Evolutionary conservation across 2,888 invertebrate species (phyloP).

Genomic region (Volucella bombylans): DNA sequence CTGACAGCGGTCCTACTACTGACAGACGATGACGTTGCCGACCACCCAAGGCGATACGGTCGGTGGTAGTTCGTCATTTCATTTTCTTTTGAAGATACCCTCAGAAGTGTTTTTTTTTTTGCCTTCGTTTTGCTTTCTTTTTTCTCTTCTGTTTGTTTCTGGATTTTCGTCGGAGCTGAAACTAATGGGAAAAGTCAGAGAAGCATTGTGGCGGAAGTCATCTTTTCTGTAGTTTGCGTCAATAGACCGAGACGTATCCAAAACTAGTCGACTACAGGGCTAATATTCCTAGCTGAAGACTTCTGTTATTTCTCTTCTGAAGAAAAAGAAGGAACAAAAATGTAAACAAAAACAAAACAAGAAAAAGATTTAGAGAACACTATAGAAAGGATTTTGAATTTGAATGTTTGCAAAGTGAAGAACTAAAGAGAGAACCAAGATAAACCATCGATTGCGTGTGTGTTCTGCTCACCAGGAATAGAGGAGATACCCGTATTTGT

Average conservation of each 20-base stretch:
- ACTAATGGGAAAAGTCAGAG: slow-evolving; percentile 13
- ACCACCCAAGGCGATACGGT: slow-evolving; percentile 61
- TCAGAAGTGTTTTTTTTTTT: slow-evolving; percentile 11
- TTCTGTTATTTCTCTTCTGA: background rate
- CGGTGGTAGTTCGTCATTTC: slow-evolving; percentile 65
- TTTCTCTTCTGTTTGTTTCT: slow-evolving; percentile 19
- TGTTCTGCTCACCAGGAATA: background rate
- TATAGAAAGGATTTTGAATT: slow-evolving; percentile 46
- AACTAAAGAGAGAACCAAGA: slow-evolving; percentile 20
- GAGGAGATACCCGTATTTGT: too few species aligned
- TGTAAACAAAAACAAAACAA: slow-evolving; percentile 47
- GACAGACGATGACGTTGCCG: slow-evolving; percentile 58
- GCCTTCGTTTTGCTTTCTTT: slow-evolving; percentile 6
- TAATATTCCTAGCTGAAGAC: slow-evolving; percentile 33
- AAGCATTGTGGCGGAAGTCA: slow-evolving; percentile 24
- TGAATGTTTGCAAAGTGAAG: slow-evolving; percentile 35
- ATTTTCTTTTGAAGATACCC: slow-evolving; percentile 41
- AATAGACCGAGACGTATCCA: slow-evolving; percentile 61
- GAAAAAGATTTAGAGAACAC: background rate
- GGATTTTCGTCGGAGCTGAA: slow-evolving; percentile 1
- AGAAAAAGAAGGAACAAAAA: background rate
- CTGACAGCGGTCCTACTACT: slow-evolving; percentile 46
- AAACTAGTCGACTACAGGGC: slow-evolving; percentile 27
- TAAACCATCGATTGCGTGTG: slow-evolving; percentile 20
- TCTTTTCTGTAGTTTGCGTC: slow-evolving; percentile 59